A percentile compares a stretch with the other conserved stretches of the same genome.
phyloP scores from a whole-genome alignment of 2,113 vertebrate genomes.

The Ictidomys tridecemlineatus region DNA sequence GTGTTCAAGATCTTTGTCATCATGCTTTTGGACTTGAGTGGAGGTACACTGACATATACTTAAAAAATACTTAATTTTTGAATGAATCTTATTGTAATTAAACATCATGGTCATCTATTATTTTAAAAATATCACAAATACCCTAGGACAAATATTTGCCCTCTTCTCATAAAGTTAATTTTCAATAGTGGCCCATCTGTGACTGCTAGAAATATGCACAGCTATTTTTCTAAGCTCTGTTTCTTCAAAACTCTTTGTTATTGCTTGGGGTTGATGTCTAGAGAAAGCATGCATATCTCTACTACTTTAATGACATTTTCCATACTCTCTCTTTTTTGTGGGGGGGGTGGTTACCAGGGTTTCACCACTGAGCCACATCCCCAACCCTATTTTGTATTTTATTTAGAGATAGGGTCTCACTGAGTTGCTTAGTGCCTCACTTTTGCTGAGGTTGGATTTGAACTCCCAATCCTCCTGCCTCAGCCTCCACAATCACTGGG shows the following conservation, averaged over 20 bases:
- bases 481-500: no score
- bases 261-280: neutral
- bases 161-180: neutral
- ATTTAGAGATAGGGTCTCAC: no score
- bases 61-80: neutral
- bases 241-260: neutral
- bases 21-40: neutral
- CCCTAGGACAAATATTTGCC: neutral
- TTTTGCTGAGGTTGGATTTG: no score
- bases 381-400: no score
- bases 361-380: no score
- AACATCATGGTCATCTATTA: neutral
- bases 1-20: neutral
- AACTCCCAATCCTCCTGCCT: no score
- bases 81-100: neutral
- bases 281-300: neutral
- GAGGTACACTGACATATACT: neutral
- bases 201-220: neutral
- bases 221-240: neutral
- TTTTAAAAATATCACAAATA: neutral
- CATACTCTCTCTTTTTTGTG: neutral
- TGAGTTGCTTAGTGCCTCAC: no score
- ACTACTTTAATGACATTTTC: neutral
- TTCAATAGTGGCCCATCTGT: constrained; percentile 16
- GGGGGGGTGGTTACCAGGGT: no score